Evolutionary conservation across 2,113 vertebrate species (phyloP).

Genomic region (Perca flavescens): DNA sequence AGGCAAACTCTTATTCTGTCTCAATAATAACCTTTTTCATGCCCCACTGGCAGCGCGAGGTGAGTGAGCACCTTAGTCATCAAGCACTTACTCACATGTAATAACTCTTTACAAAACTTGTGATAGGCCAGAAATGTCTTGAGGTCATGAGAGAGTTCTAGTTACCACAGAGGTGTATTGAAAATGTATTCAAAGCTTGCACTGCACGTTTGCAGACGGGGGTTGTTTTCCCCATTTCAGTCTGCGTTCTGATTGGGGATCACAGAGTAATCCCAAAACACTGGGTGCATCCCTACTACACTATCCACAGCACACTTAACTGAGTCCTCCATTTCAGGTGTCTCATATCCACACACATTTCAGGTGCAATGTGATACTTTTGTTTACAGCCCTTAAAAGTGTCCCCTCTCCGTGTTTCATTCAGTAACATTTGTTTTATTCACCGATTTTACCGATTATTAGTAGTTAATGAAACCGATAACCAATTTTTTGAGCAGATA

Average conservation of each 20-base stretch:
- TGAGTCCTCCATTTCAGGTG: neutral
- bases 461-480: no score
- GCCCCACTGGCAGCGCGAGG: neutral
- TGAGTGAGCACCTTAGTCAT: conserved; percentile 33
- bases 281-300: neutral
- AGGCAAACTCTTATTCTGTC: neutral
- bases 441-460: no score
- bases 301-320: neutral
- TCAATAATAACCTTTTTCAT: conserved; percentile 15
- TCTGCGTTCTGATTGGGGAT: neutral
- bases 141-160: neutral
- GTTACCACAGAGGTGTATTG: neutral
- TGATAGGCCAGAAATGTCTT: conserved; percentile 1
- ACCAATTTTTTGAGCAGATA: no score
- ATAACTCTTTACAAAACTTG: neutral
- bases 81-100: conserved; percentile 6
- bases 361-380: neutral
- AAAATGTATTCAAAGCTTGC: neutral
- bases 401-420: neutral
- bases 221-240: neutral
- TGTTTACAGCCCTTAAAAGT: neutral
- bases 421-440: neutral
- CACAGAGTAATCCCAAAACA: neutral
- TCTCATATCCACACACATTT: neutral
- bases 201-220: neutral